Evolutionary conservation across 2,113 vertebrate species (phyloP).

Genomic region (Xiphophorus couchianus): DNA sequence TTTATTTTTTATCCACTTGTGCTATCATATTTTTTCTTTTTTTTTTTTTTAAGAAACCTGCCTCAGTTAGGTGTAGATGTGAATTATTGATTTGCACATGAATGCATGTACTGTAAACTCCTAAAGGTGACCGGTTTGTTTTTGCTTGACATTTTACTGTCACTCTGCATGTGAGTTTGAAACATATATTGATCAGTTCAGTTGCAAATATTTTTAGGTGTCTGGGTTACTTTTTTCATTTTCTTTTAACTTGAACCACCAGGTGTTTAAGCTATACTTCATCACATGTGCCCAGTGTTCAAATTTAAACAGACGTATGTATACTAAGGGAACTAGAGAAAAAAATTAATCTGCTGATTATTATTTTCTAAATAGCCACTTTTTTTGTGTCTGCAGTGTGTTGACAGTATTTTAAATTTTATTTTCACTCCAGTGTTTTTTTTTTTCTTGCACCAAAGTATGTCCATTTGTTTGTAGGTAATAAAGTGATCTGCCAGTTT

Average conservation of each 20-base stretch:
- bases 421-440: conserved; percentile 53
- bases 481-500: conserved; percentile 59
- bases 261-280: conserved; percentile 5
- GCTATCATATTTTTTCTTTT: not conserved
- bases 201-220: conserved; percentile 40
- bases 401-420: conserved; percentile 35
- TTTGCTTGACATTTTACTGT: conserved; percentile 18
- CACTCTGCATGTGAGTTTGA: conserved; percentile 54
- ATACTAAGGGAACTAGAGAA: not conserved
- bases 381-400: conserved; percentile 36
- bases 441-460: conserved; percentile 33
- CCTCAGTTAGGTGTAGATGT: conserved; percentile 43
- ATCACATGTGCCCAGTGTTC: conserved; percentile 4
- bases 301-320: not conserved
- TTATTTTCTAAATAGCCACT: not conserved
- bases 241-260: not conserved
- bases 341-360: not conserved
- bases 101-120: conserved; percentile 68
- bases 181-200: conserved; percentile 12
- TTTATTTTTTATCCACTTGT: conserved; percentile 29
- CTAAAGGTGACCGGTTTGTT: not conserved
- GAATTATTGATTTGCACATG: conserved; percentile 62
- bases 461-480: conserved; percentile 58
- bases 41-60: conserved; percentile 24
- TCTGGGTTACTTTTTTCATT: conserved; percentile 14